A percentile compares a stretch with the other conserved stretches of the same genome.
Conservation (phyloP, 1,140 invertebrate species). For the Mizuhopecten yessoensis region DNA sequence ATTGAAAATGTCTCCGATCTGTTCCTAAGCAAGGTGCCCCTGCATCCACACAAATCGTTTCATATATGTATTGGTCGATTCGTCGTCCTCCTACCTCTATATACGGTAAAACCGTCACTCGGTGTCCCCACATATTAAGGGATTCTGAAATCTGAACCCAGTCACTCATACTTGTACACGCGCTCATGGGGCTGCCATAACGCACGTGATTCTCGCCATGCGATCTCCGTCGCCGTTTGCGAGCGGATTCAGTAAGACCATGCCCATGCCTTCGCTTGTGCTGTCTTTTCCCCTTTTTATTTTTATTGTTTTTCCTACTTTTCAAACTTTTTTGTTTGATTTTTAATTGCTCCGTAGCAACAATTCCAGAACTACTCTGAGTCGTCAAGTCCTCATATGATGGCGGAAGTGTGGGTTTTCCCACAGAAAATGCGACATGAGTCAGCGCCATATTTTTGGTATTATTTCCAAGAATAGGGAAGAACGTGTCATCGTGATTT, state of each 20-base stretch:
- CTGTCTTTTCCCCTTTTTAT: background rate
- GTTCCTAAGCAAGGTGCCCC: constrained; percentile 48
- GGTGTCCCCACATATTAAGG: constrained; percentile 50
- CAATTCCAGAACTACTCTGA: background rate
- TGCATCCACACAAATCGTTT: constrained; percentile 52
- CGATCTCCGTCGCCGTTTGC: background rate
- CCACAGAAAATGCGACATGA: background rate
- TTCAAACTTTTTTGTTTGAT: background rate
- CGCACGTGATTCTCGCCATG: constrained; percentile 12
- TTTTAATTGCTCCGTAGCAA: constrained; percentile 2
- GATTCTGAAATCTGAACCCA: constrained; percentile 55
- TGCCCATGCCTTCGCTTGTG: background rate
- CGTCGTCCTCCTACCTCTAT: constrained; percentile 35
- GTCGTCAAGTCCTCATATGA: background rate
- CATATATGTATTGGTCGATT: constrained; percentile 57
- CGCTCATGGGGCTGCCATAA: constrained; percentile 46
- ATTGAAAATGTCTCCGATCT: constrained; percentile 53
- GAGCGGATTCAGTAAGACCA: background rate
- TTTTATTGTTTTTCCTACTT: background rate
- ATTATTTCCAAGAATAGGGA: constrained; percentile 19
- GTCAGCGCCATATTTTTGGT: constrained; percentile 31
- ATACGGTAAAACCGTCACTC: constrained; percentile 51
- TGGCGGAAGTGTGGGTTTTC: constrained; percentile 15
- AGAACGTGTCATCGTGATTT: background rate
- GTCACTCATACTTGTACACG: constrained; percentile 56